These are phyloP conservation scores for Globia sparganii DNA, from an alignment of 2,888 invertebrate species.

Conservation along the genomic window DNA sequence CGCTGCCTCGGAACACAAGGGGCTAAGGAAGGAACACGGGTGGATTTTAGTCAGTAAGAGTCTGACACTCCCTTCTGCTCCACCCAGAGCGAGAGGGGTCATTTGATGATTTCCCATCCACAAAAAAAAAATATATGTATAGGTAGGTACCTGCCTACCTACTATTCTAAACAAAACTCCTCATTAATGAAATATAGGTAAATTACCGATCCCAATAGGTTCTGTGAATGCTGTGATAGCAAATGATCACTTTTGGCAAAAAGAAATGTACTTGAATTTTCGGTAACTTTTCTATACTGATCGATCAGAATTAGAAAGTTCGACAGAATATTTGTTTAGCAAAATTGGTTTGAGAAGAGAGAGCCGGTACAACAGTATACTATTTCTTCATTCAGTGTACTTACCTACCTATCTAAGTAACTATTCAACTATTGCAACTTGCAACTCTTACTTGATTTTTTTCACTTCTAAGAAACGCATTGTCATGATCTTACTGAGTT, in stretches of 20 bases:
- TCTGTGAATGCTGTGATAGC: not conserved
- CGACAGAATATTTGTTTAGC: conserved; percentile 34
- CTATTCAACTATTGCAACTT: conserved; percentile 25
- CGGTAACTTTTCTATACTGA: conserved; percentile 37
- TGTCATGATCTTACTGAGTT: not conserved
- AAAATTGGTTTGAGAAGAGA: conserved; percentile 47
- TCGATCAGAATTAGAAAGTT: conserved; percentile 45
- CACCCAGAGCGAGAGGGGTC: no score
- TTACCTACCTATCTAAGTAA: not conserved
- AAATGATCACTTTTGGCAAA: conserved; percentile 22
- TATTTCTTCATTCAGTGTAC: conserved; percentile 31
- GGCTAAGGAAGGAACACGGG: no score
- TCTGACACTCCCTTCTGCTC: no score
- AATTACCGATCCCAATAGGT: not conserved
- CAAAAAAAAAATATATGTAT: no score
- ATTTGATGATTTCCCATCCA: no score
- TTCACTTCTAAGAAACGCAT: conserved; percentile 14
- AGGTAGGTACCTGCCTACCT: no score
- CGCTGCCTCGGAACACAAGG: no score
- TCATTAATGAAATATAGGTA: no score
- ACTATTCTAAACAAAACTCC: no score
- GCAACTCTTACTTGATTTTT: conserved; percentile 24
- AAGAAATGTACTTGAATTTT: conserved; percentile 28
- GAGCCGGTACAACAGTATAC: conserved; percentile 20
- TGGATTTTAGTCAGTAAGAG: no score